These are phyloP conservation scores for Trachemys scripta DNA, from an alignment of 2,113 vertebrate species.

Conservation along the genomic window DNA sequence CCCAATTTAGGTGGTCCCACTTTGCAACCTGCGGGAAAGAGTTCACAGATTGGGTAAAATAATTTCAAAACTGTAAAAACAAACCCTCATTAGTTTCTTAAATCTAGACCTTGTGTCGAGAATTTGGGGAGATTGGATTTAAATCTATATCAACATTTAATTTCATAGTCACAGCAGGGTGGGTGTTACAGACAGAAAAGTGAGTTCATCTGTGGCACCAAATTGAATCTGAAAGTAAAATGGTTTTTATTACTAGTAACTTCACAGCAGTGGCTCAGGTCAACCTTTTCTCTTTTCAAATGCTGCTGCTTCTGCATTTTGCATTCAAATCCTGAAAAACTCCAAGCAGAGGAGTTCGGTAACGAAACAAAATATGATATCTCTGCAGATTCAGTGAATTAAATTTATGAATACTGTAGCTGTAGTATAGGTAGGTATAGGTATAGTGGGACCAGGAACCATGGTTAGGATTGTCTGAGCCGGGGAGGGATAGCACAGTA, in stretches of 20 bases:
- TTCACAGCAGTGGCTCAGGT: background rate
- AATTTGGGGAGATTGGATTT: slow-evolving; percentile 37
- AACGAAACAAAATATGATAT: background rate
- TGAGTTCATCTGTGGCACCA: background rate
- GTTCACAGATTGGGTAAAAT: background rate
- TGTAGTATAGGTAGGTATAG: rapidly evolving
- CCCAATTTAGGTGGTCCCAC: background rate
- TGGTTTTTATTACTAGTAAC: background rate
- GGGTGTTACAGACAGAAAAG: background rate
- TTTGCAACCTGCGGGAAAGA: background rate
- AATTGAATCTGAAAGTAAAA: slow-evolving; percentile 39
- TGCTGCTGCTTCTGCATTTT: background rate
- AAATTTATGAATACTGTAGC: background rate
- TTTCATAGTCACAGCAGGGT: slow-evolving; percentile 10
- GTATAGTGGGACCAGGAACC: background rate
- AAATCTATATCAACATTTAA: slow-evolving; percentile 15
- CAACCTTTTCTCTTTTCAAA: background rate
- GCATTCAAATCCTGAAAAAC: background rate
- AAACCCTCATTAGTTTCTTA: slow-evolving; percentile 24
- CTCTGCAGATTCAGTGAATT: background rate
- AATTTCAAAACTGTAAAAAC: slow-evolving; percentile 45
- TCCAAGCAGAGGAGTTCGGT: background rate
- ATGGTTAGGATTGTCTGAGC: background rate
- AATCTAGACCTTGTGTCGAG: background rate
- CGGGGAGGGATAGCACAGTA: too few relatives aligned